Percentiles rank a stretch among this genome's conserved stretches.
Evolutionary conservation across 1,140 invertebrate species (phyloP).

Genomic region (Campodea augens): DNA sequence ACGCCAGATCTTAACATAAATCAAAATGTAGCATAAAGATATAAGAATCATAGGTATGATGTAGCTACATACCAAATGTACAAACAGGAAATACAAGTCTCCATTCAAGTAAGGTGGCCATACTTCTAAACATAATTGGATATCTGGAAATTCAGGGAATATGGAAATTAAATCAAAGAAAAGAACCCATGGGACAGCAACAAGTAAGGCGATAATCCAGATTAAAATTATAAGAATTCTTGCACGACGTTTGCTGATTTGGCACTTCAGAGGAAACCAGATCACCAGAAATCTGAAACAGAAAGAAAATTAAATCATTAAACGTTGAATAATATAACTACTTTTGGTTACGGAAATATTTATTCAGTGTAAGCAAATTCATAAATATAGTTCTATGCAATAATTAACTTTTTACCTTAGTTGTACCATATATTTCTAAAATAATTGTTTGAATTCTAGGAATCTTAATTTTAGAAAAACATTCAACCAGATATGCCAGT

Average conservation of each 20-base stretch:
- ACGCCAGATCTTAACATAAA: conserved; percentile 79
- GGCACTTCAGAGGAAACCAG: conserved; percentile 79
- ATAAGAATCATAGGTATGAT: conserved; percentile 81
- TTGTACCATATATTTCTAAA: no score
- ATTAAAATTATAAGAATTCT: conserved; percentile 74
- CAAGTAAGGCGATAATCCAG: conserved; percentile 65
- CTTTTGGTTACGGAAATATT: no score
- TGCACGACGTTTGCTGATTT: conserved; percentile 69
- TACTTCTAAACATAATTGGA: conserved; percentile 52
- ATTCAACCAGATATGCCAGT: no score
- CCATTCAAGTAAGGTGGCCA: conserved; percentile 66
- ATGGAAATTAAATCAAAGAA: conserved; percentile 61
- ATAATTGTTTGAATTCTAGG: no score
- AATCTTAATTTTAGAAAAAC: no score
- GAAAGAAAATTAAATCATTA: conserved; percentile 16
- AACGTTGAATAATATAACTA: no score
- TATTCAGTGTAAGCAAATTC: no score
- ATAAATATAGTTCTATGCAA: no score
- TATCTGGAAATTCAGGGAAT: conserved; percentile 25
- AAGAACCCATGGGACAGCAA: conserved; percentile 73
- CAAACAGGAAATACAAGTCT: conserved; percentile 68
- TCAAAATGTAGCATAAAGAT: conserved; percentile 76
- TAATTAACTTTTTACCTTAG: no score
- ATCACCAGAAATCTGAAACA: conserved; percentile 82
- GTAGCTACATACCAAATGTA: conserved; percentile 77